Percentiles rank a stretch among this genome's conserved stretches.
Conservation (phyloP, 2,797 vertebrate genomes). For the Urophycis tenuis region DNA sequence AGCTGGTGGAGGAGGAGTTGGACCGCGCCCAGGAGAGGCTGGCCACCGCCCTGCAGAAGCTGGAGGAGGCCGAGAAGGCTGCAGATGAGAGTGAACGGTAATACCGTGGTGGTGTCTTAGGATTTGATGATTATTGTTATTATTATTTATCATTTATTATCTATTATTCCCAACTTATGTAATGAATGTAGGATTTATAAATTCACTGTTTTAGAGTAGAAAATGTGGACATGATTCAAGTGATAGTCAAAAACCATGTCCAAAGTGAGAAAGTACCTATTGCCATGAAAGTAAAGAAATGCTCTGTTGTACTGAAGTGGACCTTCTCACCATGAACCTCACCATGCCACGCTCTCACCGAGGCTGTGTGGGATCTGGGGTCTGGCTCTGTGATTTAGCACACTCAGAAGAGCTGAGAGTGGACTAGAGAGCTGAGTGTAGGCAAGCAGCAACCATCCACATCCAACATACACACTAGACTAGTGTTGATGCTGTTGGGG, state of each 20-base stretch:
- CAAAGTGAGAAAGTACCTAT: not conserved
- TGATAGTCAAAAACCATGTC: too few relatives aligned
- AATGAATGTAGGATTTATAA: not conserved
- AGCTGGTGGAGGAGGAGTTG: constrained; percentile 95
- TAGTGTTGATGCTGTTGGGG: too few relatives aligned
- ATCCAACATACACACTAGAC: too few relatives aligned
- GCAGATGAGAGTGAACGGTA: constrained; percentile 96
- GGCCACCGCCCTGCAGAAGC: constrained; percentile 90
- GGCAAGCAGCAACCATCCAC: too few relatives aligned
- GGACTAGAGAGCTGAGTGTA: too few relatives aligned
- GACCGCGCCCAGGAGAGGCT: constrained; percentile 92
- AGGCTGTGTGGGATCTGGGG: not conserved
- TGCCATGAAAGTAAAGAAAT: not conserved
- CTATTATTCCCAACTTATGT: too few relatives aligned
- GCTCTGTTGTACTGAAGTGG: not conserved
- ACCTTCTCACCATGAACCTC: too few relatives aligned
- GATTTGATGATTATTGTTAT: too few relatives aligned
- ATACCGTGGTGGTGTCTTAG: constrained; percentile 1
- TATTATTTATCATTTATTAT: too few relatives aligned
- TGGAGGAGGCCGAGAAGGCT: constrained; percentile 94
- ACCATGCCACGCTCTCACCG: too few relatives aligned
- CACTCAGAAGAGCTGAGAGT: too few relatives aligned
- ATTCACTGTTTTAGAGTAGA: not conserved
- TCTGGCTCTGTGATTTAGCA: not conserved
- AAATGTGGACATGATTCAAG: too few relatives aligned